Percentiles rank a stretch among this genome's conserved stretches.
phyloP scores from a whole-genome alignment of 2,797 vertebrate species.

The Todus mexicanus region DNA sequence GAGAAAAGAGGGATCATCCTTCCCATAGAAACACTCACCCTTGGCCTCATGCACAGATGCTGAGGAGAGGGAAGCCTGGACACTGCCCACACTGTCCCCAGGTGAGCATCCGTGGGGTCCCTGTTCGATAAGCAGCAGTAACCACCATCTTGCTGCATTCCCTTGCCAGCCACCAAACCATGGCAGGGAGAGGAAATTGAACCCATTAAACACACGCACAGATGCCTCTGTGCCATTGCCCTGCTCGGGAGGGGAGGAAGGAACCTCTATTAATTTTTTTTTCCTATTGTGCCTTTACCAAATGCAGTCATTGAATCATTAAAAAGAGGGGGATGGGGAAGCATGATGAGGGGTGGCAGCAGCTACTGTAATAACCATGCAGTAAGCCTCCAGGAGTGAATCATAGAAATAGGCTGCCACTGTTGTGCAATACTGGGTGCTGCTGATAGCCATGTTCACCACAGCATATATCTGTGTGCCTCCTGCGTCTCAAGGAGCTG shows the following conservation, averaged over 20 bases:
- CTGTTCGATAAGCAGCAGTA: conserved; percentile 56
- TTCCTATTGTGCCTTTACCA: neutral
- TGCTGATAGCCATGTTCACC: too few relatives aligned
- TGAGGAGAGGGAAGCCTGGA: neutral
- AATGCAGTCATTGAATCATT: too few relatives aligned
- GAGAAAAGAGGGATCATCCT: neutral
- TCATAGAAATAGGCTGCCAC: neutral
- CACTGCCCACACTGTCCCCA: neutral
- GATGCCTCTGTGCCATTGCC: conserved; percentile 20
- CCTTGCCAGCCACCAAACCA: conserved; percentile 47
- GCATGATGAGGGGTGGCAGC: too few relatives aligned
- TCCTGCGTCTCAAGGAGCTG: too few relatives aligned
- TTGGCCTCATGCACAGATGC: neutral
- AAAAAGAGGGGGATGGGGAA: too few relatives aligned
- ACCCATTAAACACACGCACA: conserved; percentile 57
- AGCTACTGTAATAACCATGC: too few relatives aligned
- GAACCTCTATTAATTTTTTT: neutral
- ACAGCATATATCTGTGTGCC: too few relatives aligned
- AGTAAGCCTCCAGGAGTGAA: too few relatives aligned
- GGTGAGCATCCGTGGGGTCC: neutral
- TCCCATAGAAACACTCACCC: neutral
- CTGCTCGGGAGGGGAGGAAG: neutral
- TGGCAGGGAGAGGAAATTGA: conserved; percentile 63
- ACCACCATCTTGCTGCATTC: conserved; percentile 49
- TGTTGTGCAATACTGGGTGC: too few relatives aligned